Base-by-base conservation (phyloP, 2,888 invertebrate genomes). In the Orthonychiurus folsomi region DNA sequence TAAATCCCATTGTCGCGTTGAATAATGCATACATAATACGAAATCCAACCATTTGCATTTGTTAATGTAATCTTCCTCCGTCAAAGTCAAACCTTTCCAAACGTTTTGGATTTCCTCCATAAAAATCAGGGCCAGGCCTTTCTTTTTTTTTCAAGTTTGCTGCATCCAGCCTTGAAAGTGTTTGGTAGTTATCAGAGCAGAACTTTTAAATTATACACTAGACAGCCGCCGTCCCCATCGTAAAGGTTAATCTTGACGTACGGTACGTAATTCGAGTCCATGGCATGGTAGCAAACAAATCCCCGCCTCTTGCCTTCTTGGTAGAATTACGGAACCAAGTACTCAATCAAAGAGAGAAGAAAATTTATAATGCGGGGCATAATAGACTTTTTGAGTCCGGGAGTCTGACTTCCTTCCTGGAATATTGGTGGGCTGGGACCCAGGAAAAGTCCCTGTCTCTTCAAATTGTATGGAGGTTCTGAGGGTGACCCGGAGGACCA, bases 401-500 rank as follows among this genome's bases (percentile, higher is more conserved):
- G 28, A 15, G 50, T 27, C 26, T 12, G 61, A n/a, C 23, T 57
- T 57, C 60, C 62, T 61, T 23, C 9, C 5, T n/a, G 28, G 59
- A 56, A 65, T 65, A 65, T 65, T 56, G 60, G 62, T 57, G 59
- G 59, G 50, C 26, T 50, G 65, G 64, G 64, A 64, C 15, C 27
- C 18, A 61, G n/a, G 47, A 25, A 37, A 61, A 21, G 12, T 20
- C 25, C 3, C 3, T 3, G 25, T 25, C 20, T 27, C 15, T 56
- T 47, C 24, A 48, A 47, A 58, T 58, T 62, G 58, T 62, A 58
- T 55, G 28, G 50, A 50, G 24, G 53, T 50, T 50, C n/a, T n/a
- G n/a, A n/a, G n/a, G n/a, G n/a, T n/a, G n/a, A 50, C 63, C 64
- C 61, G 54, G 61, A 66, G 66, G 64, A 63, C 64, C 68, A 64